These are phyloP conservation scores for Papilio aristodemus DNA, from an alignment of 1,140 invertebrate species.

Conservation along the genomic window DNA sequence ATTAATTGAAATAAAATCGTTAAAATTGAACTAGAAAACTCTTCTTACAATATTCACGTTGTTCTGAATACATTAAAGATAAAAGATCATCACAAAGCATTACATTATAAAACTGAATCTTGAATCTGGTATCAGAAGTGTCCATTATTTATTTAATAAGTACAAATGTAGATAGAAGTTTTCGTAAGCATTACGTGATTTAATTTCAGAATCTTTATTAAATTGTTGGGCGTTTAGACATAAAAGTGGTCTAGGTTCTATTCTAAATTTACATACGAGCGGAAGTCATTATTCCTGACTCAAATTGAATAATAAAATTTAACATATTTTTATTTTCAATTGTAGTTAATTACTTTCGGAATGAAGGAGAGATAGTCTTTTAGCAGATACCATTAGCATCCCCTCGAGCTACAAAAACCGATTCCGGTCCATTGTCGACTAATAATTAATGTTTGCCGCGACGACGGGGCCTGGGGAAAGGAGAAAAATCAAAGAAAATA, in stretches of 20 bases:
- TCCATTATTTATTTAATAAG: too few relatives aligned
- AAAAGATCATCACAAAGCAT: too few relatives aligned
- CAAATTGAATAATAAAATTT: neutral
- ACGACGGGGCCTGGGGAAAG: neutral
- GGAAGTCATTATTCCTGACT: too few relatives aligned
- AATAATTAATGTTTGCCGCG: constrained; percentile 21
- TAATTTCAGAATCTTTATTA: too few relatives aligned
- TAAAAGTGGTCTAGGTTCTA: too few relatives aligned
- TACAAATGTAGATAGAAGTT: too few relatives aligned
- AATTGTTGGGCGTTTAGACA: too few relatives aligned
- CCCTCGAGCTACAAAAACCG: constrained; percentile 25
- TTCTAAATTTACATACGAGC: too few relatives aligned
- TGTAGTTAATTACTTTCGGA: constrained; percentile 16
- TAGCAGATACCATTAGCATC: constrained; percentile 15
- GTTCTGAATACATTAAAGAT: neutral
- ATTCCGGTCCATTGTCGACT: constrained; percentile 17
- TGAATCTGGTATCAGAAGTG: too few relatives aligned
- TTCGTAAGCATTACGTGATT: too few relatives aligned
- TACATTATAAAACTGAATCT: too few relatives aligned
- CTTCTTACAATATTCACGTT: constrained; percentile 6
- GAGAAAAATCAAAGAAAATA: constrained; percentile 21
- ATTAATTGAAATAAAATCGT: constrained; percentile 15
- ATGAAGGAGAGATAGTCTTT: constrained; percentile 10
- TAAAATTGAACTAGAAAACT: neutral
- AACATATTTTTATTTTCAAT: constrained; percentile 4